Base-by-base conservation (phyloP, 1,140 invertebrate species). In the Pachyrhynchus sulphureomaculatus region DNA sequence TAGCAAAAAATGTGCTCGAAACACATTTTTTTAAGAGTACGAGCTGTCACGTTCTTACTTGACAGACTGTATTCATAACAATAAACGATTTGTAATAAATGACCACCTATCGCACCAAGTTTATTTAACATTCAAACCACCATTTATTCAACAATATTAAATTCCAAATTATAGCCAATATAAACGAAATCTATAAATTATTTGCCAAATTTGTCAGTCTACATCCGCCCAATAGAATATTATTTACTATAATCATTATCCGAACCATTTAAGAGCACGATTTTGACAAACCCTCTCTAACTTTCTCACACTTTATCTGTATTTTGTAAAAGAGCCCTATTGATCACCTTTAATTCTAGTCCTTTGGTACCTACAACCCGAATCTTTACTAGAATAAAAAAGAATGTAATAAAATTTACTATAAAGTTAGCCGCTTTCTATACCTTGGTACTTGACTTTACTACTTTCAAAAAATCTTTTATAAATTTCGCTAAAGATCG, bases 361-460 rank as follows among this genome's bases (percentile, higher is more conserved):
- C 17, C 37, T 48, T 47, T 37, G 44, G 10, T 37, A 57, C 44
- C 42, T 37, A 51, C 29, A 42, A 26, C 33, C 37, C 21, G 51
- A 52, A 33, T 61, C 18, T 21, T 33, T 32, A 18, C 17, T 13
- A 52, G 44, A 34, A 54, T 33, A 48, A 51, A 47, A n/a, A 42
- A 48, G 62, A 59, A 32, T 45, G 33, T 39, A 52, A 48, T 53
- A 62, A 49, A 64, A 52, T 32, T 45, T 53, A 52, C 48, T 37
- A 54, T 24, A 58, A 36, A 52, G 39, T 54, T 37, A 32, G 51
- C 62, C 62, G 62, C 34, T 45, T 64, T 64, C 55, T 47, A 64
- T 53, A 24, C 44, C 8, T 39, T n/a, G 47, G 54, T 64, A 64
- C 54, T 64, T 64, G 62, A 64, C 62, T 64, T 64, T 36, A 13